Base-by-base conservation (phyloP, 2,113 vertebrate genomes). In the Danionella cerebrum region DNA sequence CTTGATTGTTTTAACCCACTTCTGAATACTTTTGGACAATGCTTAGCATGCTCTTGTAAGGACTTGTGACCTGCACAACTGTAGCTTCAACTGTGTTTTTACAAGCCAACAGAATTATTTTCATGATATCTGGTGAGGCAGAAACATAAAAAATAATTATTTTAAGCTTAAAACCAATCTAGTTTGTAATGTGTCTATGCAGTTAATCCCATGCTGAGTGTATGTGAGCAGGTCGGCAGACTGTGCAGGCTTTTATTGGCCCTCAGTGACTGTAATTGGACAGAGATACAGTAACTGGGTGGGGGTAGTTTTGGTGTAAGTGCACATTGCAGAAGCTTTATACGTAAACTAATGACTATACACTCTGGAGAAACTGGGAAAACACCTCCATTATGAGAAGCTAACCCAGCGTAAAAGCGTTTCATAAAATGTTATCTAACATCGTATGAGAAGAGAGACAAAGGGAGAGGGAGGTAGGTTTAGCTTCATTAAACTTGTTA, bases 261-360 rank as follows among this genome's bases (percentile, higher is more conserved):
- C 59, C 27, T 63, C 18, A 22, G 31, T 63, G 59, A 2, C 42
- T 63, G 59, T 63, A 63, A 63, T 63, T 63, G 29, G 59, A 63
- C 27, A 48, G 44, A 63, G 59, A 63, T 63, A n/a, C n/a, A n/a
- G n/a, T n/a, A 63, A 48, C 59, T 63, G 27, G 29, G 59, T 48
- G 24, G 19, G 16, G 59, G 42, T 16, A 45, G 39, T 2, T n/a
- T n/a, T 2, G 12, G 29, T 24, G 27, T 63, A 48, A 63, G 48
- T 14, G 29, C 59, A 63, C 59, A 48, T 48, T 24, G 57, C 57
- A 60, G 31, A 25, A 48, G 59, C 44, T 63, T 29, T 63, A n/a
- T n/a, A 25, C 59, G 29, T 36, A 63, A 63, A 36, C 59, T 63
- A 63, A 63, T 63, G 59, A 36, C 42, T 13, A 11, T 48, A 29